Conservation (phyloP, 1,140 invertebrate species). For the Ptiloglossa arizonensis region DNA sequence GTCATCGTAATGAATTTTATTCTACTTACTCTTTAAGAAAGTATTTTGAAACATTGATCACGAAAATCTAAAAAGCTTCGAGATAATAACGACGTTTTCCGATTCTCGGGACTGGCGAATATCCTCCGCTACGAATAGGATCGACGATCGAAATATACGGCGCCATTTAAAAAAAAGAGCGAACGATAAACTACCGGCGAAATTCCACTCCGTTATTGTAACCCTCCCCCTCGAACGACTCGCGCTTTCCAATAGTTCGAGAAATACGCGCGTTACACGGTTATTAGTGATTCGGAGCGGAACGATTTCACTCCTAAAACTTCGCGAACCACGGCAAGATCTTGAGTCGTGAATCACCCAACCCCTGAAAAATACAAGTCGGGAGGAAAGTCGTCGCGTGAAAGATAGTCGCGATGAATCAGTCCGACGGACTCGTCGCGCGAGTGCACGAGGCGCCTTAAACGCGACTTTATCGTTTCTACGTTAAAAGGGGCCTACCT, state of each 20-base stretch:
- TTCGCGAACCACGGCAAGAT: conserved; percentile 3
- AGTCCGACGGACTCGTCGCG: not conserved
- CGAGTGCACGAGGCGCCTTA: not conserved
- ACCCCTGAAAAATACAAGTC: not conserved
- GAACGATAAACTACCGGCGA: not conserved
- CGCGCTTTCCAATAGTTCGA: not conserved
- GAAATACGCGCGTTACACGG: not conserved
- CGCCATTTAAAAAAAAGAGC: no score
- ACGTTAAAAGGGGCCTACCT: not conserved
- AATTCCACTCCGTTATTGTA: not conserved
- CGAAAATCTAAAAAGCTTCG: no score
- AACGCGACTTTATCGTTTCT: not conserved
- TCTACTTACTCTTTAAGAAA: no score
- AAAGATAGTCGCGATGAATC: conserved; percentile 6
- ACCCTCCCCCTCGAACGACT: no score
- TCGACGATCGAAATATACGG: no score
- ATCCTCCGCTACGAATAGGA: no score
- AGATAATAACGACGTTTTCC: no score
- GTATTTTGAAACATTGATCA: no score
- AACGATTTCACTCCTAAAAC: not conserved
- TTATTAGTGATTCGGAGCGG: conserved; percentile 4
- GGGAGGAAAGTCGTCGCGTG: not conserved
- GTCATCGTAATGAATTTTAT: no score
- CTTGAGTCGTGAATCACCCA: conserved; percentile 3
- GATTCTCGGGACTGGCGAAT: no score